These are phyloP conservation scores for Agrenia bidenticulata DNA, from an alignment of 2,888 invertebrate genomes.

Conservation along the genomic window DNA sequence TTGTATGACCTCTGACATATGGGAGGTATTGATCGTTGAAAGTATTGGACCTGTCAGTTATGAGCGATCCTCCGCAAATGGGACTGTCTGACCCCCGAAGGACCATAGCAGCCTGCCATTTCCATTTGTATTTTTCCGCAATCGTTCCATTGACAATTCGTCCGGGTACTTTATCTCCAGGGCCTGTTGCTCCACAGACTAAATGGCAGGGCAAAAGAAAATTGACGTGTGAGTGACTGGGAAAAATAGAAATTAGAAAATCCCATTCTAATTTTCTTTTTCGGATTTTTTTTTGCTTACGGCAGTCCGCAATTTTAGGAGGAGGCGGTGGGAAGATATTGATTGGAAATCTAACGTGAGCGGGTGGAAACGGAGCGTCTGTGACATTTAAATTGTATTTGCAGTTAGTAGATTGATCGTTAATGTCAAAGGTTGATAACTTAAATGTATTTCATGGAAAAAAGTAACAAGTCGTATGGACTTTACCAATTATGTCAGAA, in stretches of 20 bases:
- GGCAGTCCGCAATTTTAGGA: conserved; percentile 26
- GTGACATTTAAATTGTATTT: no score
- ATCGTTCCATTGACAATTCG: conserved; percentile 45
- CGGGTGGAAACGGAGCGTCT: conserved; percentile 37
- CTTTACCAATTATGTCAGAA: no score
- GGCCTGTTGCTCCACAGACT: conserved; percentile 49
- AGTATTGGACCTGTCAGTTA: conserved; percentile 32
- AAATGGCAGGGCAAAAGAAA: neutral
- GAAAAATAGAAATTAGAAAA: no score
- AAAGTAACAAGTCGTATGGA: no score
- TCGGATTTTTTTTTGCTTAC: conserved; percentile 19
- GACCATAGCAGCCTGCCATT: conserved; percentile 47
- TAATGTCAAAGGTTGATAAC: no score
- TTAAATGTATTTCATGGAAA: no score
- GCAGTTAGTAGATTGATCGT: no score
- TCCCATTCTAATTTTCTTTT: neutral
- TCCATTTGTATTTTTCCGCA: conserved; percentile 41
- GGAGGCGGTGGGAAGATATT: conserved; percentile 20
- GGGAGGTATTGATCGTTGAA: no score
- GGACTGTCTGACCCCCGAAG: conserved; percentile 33
- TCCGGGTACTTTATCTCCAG: conserved; percentile 1
- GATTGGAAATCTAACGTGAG: conserved; percentile 1
- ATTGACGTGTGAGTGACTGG: no score
- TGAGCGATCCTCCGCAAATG: conserved; percentile 44
- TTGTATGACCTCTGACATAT: no score